Conservation (phyloP, 2,113 vertebrate species). For the Saccopteryx bilineata region DNA sequence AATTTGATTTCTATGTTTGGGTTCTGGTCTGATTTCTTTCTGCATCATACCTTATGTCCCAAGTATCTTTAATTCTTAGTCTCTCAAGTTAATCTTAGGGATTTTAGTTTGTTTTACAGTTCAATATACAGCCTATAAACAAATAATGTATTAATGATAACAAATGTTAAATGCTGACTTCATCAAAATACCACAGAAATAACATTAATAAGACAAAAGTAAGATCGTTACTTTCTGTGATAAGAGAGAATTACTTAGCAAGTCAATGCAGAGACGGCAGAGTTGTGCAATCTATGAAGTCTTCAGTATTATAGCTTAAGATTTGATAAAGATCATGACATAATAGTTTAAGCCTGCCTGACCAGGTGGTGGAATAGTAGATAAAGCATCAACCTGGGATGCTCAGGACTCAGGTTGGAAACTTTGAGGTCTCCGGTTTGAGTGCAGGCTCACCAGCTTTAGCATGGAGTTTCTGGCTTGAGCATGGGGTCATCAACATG, state of each 20-base stretch:
- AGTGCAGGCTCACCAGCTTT: no score
- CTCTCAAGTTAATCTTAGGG: neutral
- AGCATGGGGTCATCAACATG: no score
- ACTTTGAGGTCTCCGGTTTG: no score
- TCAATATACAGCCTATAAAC: neutral
- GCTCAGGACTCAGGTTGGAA: no score
- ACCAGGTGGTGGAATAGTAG: no score
- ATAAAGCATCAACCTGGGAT: no score
- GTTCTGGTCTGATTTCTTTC: neutral
- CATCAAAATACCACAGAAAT: neutral
- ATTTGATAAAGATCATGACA: neutral
- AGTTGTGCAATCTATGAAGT: neutral
- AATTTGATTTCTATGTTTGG: neutral
- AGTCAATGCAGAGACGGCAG: neutral
- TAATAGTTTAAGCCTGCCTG: neutral
- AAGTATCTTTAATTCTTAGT: neutral
- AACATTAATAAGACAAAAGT: neutral
- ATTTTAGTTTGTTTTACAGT: neutral
- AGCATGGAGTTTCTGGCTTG: no score
- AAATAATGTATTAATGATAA: neutral
- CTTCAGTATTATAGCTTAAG: neutral
- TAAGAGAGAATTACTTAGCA: neutral
- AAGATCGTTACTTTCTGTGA: neutral
- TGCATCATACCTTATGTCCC: neutral
- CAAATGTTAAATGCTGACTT: neutral